These are phyloP conservation scores for Clistopyga incitator DNA, from an alignment of 2,888 invertebrate genomes.

Conservation along the genomic window DNA sequence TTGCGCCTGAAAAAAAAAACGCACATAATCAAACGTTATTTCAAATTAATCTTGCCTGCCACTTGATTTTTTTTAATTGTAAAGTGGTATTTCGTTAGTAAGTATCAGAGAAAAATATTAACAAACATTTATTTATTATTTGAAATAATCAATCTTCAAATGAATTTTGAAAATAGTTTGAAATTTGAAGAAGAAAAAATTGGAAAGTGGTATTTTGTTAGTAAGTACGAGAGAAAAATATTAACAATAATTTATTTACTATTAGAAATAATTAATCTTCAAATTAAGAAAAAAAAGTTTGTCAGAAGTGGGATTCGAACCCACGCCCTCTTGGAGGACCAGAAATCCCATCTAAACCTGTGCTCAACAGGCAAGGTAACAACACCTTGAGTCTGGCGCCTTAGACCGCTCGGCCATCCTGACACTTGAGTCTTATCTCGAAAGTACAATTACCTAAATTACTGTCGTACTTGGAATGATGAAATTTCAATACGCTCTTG, in stretches of 20 bases:
- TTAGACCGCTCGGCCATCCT: slow-evolving; percentile 88
- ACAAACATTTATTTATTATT: no score
- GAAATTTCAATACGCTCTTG: not conserved
- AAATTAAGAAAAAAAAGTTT: slow-evolving; percentile 83
- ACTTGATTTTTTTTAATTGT: no score
- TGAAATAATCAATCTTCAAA: no score
- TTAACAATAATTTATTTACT: no score
- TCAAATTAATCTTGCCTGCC: not conserved
- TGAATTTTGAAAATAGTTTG: no score
- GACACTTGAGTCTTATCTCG: slow-evolving; percentile 77
- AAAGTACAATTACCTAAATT: slow-evolving; percentile 56
- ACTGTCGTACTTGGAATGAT: no score
- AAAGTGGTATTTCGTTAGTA: no score
- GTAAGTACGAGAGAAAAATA: no score
- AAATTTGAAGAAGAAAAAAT: no score
- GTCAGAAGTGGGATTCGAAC: slow-evolving; percentile 88
- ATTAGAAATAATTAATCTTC: no score
- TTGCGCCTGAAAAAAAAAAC: not conserved
- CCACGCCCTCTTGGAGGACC: slow-evolving; percentile 87
- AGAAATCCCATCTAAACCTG: slow-evolving; percentile 77
- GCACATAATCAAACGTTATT: not conserved
- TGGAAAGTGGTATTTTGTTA: no score
- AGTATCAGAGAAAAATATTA: no score
- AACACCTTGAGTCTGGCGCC: slow-evolving; percentile 87
- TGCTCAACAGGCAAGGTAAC: slow-evolving; percentile 57